Percentiles rank a stretch among this genome's conserved stretches.
phyloP scores from a whole-genome alignment of 2,113 vertebrate genomes.

The Lutjanus erythropterus region DNA sequence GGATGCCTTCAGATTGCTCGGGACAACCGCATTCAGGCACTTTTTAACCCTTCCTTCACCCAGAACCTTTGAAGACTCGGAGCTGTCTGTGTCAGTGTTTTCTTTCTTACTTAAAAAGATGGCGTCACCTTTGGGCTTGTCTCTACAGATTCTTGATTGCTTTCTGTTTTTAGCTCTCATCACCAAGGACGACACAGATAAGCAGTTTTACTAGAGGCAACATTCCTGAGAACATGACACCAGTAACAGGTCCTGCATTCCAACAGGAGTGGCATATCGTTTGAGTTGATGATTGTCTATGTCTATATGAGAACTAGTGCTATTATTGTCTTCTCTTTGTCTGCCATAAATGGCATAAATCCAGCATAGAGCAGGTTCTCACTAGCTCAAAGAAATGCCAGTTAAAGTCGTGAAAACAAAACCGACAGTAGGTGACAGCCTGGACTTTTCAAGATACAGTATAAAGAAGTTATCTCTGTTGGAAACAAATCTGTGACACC shows the following conservation, averaged over 20 bases:
- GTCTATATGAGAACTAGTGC: conserved; percentile 35
- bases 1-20: conserved; percentile 42
- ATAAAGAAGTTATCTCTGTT: neutral
- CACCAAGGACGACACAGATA: conserved; percentile 27
- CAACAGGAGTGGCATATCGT: conserved; percentile 57
- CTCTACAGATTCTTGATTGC: conserved; percentile 54
- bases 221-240: conserved; percentile 68
- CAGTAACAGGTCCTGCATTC: conserved; percentile 57
- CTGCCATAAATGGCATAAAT: conserved; percentile 17
- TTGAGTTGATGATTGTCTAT: conserved; percentile 55
- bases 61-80: neutral
- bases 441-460: neutral
- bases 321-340: conserved; percentile 30
- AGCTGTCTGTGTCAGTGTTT: neutral
- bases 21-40: conserved; percentile 17
- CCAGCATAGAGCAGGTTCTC: neutral
- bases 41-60: conserved; percentile 32
- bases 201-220: conserved; percentile 57
- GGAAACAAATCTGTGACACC: neutral
- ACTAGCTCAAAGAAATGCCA: conserved; percentile 8
- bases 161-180: conserved; percentile 42
- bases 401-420: conserved; percentile 6
- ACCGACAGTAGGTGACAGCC: neutral
- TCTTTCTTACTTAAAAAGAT: conserved; percentile 7
- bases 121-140: conserved; percentile 49